Percentiles rank a stretch among this genome's conserved stretches.
Conservation (phyloP, 2,797 vertebrate genomes). For the Onychomys arenicola region DNA sequence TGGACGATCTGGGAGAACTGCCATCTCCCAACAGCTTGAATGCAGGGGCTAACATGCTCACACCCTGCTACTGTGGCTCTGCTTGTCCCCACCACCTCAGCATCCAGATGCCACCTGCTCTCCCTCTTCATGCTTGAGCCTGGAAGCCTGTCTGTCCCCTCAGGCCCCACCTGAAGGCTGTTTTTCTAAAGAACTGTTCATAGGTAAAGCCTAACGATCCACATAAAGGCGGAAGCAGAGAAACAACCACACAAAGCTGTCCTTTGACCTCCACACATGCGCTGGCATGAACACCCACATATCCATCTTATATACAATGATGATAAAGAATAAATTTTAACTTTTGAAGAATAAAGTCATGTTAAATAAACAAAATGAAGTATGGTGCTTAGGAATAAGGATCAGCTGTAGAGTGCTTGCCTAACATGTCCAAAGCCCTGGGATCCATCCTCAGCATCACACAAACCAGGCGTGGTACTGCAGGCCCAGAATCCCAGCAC, state of each 20-base stretch:
- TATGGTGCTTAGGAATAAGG: background rate
- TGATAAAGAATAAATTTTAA: background rate
- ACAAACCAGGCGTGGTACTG: background rate
- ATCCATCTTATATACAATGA: background rate
- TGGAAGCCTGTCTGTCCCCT: background rate
- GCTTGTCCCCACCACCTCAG: background rate
- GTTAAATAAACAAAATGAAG: background rate
- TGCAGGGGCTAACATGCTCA: background rate
- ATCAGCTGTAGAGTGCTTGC: background rate
- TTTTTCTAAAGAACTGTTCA: background rate
- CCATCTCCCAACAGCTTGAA: background rate
- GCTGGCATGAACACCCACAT: background rate
- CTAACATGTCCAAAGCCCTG: background rate
- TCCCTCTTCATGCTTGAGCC: background rate
- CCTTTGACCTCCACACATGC: background rate
- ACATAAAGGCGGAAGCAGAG: background rate
- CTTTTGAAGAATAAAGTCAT: background rate
- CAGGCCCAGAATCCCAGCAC: background rate
- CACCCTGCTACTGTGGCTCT: background rate
- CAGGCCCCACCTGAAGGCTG: background rate
- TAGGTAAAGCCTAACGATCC: background rate
- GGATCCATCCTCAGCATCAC: background rate
- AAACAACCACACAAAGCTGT: background rate
- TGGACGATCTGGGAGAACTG: background rate
- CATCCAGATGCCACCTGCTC: background rate